Conservation (phyloP, 2,888 invertebrate species). For the Sinelater perroti region DNA sequence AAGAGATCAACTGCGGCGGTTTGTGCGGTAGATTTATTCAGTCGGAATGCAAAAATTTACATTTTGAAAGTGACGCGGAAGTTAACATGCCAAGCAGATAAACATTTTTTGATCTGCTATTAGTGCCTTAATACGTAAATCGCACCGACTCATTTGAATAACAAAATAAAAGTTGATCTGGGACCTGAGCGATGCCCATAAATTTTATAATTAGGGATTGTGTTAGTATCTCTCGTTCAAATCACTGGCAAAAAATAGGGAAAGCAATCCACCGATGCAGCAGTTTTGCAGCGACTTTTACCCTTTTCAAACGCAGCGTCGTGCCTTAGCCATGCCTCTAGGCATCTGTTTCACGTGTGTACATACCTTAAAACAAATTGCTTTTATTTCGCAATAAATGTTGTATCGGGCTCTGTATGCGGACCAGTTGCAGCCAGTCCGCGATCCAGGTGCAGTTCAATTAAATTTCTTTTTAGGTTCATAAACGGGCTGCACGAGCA, state of each 20-base stretch:
- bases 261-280: not conserved
- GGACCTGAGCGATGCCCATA: not conserved
- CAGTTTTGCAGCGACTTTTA: not conserved
- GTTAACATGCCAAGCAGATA: slow-evolving; percentile 1
- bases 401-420: too few relatives aligned
- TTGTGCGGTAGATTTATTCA: not conserved
- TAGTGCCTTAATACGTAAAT: not conserved
- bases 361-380: too few relatives aligned
- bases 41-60: not conserved
- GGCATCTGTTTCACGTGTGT: too few relatives aligned
- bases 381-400: too few relatives aligned
- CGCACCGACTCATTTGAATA: not conserved
- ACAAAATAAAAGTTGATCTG: not conserved
- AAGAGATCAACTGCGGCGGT: not conserved
- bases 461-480: slow-evolving; percentile 4
- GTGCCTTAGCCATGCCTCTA: too few relatives aligned
- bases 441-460: too few relatives aligned
- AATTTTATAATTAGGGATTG: not conserved
- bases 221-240: not conserved
- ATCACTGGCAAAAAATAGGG: not conserved
- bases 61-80: slow-evolving; percentile 14
- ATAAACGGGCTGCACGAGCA: not conserved
- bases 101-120: slow-evolving; percentile 7
- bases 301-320: not conserved
- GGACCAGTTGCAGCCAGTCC: too few relatives aligned